Evolutionary conservation across 2,113 vertebrate species (phyloP), one percentile per base, ranked within the genome.

Genomic region (Brachirus orientalis): DNA sequence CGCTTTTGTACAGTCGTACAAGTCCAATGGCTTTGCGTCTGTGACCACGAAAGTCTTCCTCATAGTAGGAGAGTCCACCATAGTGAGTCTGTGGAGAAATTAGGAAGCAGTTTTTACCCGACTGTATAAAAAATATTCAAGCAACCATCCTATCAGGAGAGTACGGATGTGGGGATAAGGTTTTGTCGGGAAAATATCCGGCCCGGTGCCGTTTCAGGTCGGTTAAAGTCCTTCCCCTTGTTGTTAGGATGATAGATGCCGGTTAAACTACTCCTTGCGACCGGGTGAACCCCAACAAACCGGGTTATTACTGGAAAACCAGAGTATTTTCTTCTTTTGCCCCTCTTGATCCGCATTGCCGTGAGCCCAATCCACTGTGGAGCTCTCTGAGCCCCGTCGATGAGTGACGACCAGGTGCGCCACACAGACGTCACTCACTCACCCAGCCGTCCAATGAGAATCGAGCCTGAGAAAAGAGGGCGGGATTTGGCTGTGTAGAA

Each of bases 1-100:
- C 61, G 95, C 95, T 87, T 93, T 91, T 54, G 89, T 88, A 72
- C 89, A 91, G 76, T 97, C 96, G 84, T 96, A 97, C 85, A 95
- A 92, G 89, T 97, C 95, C 94, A 95, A 86, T 37, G 95, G 93
- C 86, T 95, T 96, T 82, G 96, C 92, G 89, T 96, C 96, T 69
- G 95, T 94, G 73, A 96, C 93, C 79, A 95, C 91, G 84, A 95
- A 95, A 85, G 94, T 96, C 91, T 94, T 95, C 90, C 92, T 94
- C 91, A 90, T 93, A 61, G 93, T 94, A 88, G 88, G 92, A 36
- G 93, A 94, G 88, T 95, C 94, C 90, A 95, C 94, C 95, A 95
- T 96, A 88, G 88, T 91, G 85, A 88, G 78, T 88, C 79, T 75
- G 74, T 69, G 57, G 52, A 63, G 38, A 78, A 72, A 78, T 63